A percentile compares a stretch with the other conserved stretches of the same genome.
Conservation (phyloP, 2,113 vertebrate species). For the Trematomus loennbergii region DNA sequence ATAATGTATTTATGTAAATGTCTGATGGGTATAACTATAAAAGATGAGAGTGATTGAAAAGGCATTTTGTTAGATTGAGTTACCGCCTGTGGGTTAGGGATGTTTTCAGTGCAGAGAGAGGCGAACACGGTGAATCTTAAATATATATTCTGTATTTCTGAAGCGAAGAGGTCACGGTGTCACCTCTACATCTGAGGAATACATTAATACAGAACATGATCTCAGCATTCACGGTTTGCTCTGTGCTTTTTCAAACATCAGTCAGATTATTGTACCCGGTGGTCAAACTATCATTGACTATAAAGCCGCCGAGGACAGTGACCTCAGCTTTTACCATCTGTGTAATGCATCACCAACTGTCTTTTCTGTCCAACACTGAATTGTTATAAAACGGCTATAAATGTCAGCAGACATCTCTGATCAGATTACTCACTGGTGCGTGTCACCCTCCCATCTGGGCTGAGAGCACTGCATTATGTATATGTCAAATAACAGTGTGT, state of each 20-base stretch:
- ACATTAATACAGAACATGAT: slow-evolving; percentile 53
- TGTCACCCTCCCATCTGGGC: slow-evolving; percentile 57
- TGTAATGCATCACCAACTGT: slow-evolving; percentile 56
- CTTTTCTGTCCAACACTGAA: slow-evolving; percentile 53
- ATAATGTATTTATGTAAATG: slow-evolving; percentile 84
- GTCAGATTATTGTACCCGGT: slow-evolving; percentile 48
- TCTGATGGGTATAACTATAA: slow-evolving; percentile 76
- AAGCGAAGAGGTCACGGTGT: slow-evolving; percentile 57
- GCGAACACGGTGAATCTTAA: slow-evolving; percentile 24
- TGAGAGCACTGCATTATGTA: slow-evolving; percentile 46
- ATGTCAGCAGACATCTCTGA: slow-evolving; percentile 70
- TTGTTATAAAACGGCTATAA: slow-evolving; percentile 64
- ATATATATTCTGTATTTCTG: slow-evolving; percentile 31
- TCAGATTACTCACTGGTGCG: slow-evolving; percentile 62
- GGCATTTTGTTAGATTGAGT: slow-evolving; percentile 76
- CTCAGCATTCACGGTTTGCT: slow-evolving; percentile 23
- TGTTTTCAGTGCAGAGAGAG: slow-evolving; percentile 52
- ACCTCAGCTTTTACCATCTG: slow-evolving; percentile 66
- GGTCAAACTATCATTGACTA: slow-evolving; percentile 59
- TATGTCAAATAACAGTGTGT: slow-evolving; percentile 42
- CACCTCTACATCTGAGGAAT: slow-evolving; percentile 55
- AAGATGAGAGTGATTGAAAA: slow-evolving; percentile 81
- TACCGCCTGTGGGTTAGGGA: slow-evolving; percentile 65
- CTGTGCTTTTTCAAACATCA: slow-evolving; percentile 27
- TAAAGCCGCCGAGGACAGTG: slow-evolving; percentile 53